Evolutionary conservation across 2,113 vertebrate genomes (phyloP).

Genomic region (Zingel zingel): DNA sequence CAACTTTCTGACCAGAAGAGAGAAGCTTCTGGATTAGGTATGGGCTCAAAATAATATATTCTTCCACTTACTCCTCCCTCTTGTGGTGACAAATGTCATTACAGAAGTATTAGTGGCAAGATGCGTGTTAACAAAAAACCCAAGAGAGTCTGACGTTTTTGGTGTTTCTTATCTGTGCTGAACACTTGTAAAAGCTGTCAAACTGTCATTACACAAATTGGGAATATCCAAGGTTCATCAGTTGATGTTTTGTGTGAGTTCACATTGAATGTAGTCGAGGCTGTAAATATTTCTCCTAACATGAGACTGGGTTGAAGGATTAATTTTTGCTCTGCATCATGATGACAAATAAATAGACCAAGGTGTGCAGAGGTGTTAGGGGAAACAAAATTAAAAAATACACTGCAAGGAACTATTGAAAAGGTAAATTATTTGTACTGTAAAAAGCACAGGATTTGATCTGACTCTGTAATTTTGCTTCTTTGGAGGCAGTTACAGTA

Average conservation of each 20-base stretch:
- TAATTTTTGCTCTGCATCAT: background rate
- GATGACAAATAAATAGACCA: background rate
- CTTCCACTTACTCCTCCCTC: conserved; percentile 48
- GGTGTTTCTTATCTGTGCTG: background rate
- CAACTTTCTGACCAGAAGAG: background rate
- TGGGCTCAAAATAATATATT: background rate
- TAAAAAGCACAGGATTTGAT: background rate
- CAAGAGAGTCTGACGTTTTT: background rate
- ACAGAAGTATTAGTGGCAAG: conserved; percentile 7
- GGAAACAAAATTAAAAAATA: background rate
- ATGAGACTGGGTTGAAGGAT: background rate
- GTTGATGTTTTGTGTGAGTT: background rate
- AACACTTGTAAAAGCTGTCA: background rate
- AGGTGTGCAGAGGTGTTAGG: background rate
- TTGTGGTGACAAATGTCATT: conserved; percentile 59
- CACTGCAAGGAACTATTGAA: background rate
- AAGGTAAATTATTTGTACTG: background rate
- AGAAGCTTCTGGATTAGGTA: background rate
- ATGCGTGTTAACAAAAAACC: background rate
- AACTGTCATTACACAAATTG: background rate
- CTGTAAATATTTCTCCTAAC: background rate
- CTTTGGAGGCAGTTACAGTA: background rate
- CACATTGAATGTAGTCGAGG: background rate
- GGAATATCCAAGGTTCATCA: background rate
- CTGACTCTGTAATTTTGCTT: background rate